These are phyloP conservation scores for Mylabris phalerata DNA, from an alignment of 1,140 invertebrate genomes.

Conservation along the genomic window DNA sequence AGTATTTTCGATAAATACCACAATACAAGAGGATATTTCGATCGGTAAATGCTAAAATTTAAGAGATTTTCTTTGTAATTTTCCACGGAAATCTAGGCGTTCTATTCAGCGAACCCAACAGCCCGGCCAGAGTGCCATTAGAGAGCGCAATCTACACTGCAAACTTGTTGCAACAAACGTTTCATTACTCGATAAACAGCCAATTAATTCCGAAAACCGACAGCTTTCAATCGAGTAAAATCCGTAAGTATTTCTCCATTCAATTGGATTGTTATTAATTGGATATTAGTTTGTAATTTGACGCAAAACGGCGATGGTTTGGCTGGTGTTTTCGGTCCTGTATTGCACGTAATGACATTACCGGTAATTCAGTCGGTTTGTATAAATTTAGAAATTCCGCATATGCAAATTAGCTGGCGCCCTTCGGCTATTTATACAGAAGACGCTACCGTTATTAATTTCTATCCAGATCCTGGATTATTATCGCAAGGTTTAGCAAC, in stretches of 20 bases:
- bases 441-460: constrained; percentile 51
- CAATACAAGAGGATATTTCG: too few relatives aligned
- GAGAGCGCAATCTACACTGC: constrained; percentile 16
- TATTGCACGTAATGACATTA: constrained; percentile 46
- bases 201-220: constrained; percentile 36
- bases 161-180: constrained; percentile 16
- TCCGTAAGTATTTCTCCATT: constrained; percentile 33
- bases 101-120: constrained; percentile 15
- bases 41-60: too few relatives aligned
- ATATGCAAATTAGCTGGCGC: constrained; percentile 61
- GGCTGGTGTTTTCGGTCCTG: constrained; percentile 67
- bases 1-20: too few relatives aligned
- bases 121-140: constrained; percentile 9
- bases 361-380: constrained; percentile 65
- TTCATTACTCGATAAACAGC: constrained; percentile 7
- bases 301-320: constrained; percentile 20
- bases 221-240: constrained; percentile 44
- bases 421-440: constrained; percentile 44
- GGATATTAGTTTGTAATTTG: constrained; percentile 20
- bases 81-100: constrained; percentile 4
- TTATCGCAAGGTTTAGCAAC: constrained; percentile 65
- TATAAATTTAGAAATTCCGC: constrained; percentile 63
- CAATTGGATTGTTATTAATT: constrained; percentile 1
- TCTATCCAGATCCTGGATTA: constrained; percentile 65
- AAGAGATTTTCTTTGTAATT: too few relatives aligned